Evolutionary conservation across 1,140 invertebrate species (phyloP).

Genomic region (Aphis gossypii): DNA sequence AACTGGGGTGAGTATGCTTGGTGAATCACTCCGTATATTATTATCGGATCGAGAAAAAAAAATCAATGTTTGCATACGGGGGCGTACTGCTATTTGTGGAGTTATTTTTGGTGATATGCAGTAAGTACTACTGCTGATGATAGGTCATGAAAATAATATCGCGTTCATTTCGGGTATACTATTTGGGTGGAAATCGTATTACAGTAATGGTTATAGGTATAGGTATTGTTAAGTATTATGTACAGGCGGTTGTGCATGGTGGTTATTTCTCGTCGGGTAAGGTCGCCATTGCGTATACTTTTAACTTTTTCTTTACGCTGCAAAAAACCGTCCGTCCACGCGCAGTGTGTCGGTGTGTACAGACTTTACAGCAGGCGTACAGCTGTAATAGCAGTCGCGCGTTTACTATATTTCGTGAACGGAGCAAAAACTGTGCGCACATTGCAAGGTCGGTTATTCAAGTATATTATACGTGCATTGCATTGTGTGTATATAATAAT

Average conservation of each 20-base stretch:
- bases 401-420: slow-evolving; percentile 13
- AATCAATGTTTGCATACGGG: background rate
- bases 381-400: background rate
- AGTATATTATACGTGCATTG: background rate
- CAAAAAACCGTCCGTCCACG: background rate
- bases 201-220: too few species aligned
- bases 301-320: background rate
- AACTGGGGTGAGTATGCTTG: too few species aligned
- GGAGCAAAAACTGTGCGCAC: background rate
- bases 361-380: background rate
- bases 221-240: background rate
- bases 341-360: too few species aligned
- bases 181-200: background rate
- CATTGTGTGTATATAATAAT: background rate
- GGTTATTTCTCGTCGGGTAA: background rate
- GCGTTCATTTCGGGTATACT: background rate
- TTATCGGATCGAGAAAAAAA: background rate
- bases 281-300: background rate
- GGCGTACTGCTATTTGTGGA: background rate
- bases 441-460: slow-evolving; percentile 37
- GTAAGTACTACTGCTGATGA: background rate
- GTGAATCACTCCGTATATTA: too few species aligned
- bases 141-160: background rate
- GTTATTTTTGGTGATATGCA: background rate
- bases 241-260: background rate